Percentiles rank a stretch among this genome's conserved stretches.
These are phyloP conservation scores for Sinocyclocheilus grahami DNA, from an alignment of 2,113 vertebrate genomes.

Conservation along the genomic window DNA sequence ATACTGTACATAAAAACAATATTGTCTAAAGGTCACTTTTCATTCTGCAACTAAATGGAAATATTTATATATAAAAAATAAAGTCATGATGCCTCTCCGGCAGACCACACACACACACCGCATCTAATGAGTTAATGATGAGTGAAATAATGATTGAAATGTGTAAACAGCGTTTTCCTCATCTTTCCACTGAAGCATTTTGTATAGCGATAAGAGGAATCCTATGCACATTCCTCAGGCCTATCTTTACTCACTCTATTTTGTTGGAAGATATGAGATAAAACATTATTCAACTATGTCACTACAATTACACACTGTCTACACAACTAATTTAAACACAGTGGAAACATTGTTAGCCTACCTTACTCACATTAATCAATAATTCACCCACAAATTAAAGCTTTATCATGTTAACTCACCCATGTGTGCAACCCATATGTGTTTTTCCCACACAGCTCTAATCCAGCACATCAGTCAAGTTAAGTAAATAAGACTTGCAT, in stretches of 20 bases:
- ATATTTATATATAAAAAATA: too few species aligned
- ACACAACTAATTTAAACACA: not conserved
- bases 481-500: too few species aligned
- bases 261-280: not conserved
- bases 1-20: too few species aligned
- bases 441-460: too few species aligned
- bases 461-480: too few species aligned
- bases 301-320: not conserved
- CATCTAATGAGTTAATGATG: too few species aligned
- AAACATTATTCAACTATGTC: not conserved
- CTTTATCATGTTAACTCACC: not conserved
- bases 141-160: too few species aligned
- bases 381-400: not conserved
- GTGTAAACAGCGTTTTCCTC: not conserved
- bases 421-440: not conserved
- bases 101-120: too few species aligned
- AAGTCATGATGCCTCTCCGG: too few species aligned
- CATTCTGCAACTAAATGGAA: too few species aligned
- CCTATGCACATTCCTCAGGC: not conserved
- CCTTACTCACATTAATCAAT: not conserved
- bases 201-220: not conserved
- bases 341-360: not conserved
- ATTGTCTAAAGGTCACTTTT: too few species aligned
- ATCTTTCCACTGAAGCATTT: not conserved
- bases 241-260: not conserved